Percentiles rank a stretch among this genome's conserved stretches.
Evolutionary conservation across 2,888 invertebrate genomes (phyloP).

Genomic region (Pterostichus madidus): DNA sequence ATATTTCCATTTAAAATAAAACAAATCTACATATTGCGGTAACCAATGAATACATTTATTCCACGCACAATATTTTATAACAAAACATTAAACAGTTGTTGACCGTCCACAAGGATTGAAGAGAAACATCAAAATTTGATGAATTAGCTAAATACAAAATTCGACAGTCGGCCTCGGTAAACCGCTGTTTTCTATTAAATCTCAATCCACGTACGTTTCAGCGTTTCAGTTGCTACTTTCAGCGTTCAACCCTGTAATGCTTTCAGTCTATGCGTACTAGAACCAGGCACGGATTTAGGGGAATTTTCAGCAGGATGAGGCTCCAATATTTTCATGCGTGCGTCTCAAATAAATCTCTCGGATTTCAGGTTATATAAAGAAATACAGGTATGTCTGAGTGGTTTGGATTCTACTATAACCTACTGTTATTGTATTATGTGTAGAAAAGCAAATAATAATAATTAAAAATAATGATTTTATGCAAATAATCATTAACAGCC

Average conservation of each 20-base stretch:
- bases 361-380: no score
- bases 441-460: no score
- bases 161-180: conserved; percentile 17
- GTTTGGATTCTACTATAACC: no score
- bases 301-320: neutral
- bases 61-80: conserved; percentile 16
- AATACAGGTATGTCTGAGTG: no score
- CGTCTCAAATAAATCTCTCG: no score
- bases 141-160: conserved; percentile 42
- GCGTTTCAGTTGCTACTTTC: conserved; percentile 10
- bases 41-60: neutral
- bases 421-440: no score
- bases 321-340: no score
- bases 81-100: conserved; percentile 3
- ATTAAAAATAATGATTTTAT: no score
- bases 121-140: conserved; percentile 23
- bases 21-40: neutral
- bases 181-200: conserved; percentile 31
- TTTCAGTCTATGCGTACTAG: conserved; percentile 6
- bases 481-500: no score
- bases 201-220: conserved; percentile 42
- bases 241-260: conserved; percentile 21
- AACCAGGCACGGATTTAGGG: neutral
- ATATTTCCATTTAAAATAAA: neutral
- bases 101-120: neutral